Evolutionary conservation across 2,113 vertebrate genomes (phyloP), one percentile per base, ranked within the genome.

Genomic region (Sylvilagus bachmani): DNA sequence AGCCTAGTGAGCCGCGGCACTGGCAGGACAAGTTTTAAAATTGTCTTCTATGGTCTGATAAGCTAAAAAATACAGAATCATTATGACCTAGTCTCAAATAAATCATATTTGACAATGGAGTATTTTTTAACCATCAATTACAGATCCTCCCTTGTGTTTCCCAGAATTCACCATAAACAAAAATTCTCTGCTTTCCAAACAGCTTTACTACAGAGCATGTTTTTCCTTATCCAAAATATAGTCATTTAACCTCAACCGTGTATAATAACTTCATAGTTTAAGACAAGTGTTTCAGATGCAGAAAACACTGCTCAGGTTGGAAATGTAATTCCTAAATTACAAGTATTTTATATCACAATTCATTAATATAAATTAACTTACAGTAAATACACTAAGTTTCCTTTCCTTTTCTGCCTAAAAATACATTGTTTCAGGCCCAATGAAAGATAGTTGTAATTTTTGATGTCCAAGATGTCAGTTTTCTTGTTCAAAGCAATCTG

Each of bases 61-160:
- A 77, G 29, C 69, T 88, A 25, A 93, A 93, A 94, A 87, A 36
- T 66, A 33, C 2, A 53, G 9, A 87, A 27, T n/a, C 74, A 31
- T 80, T 90, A 33, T 21, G 38, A 85, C 13, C 61, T 90, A 44
- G 8, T 86, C 62, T 77, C 80, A 92, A 84, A 58, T 83, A 51
- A 82, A 89, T 89, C 29, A 86, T 16, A 85, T 36, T 86, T 53
- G 38, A 86, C 69, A 44, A 9, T 91, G 13, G 69, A 36, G 33
- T 66, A 36, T 71, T 88, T 83, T 92, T 85, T 36, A 77, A 86
- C 62, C 58, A 67, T 77, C 82, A 92, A 51, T 87, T 74, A 94
- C 12, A 58, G 62, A 62, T 53, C 64, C 13, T 91, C n/a, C 44
- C 12, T 62, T 92, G 29, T 83, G 51, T 79, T 94, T 90, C 51